Evolutionary conservation across 2,113 vertebrate genomes (phyloP), one percentile per base, ranked within the genome.

Genomic region (Australoheros scitulus): DNA sequence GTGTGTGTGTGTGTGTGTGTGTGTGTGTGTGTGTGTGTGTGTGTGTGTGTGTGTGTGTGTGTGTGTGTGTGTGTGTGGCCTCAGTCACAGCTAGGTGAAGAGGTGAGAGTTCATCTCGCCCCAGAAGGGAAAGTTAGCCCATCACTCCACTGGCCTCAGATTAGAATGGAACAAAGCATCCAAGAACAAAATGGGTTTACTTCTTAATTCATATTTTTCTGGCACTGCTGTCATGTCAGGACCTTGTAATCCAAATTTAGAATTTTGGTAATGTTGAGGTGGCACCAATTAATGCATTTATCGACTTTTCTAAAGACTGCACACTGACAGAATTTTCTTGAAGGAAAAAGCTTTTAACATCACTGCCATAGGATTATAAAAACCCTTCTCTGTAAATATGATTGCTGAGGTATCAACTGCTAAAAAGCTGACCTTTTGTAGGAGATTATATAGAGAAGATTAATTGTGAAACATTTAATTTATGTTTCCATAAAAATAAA

Each of bases 61-160:
- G 72, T 83, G 82, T 61, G 52, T 72, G 79, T 38, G 79, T 43
- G 34, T 80, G 60, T 63, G 77, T 83, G 32, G 5, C 32, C 6
- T 34, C 34, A 34, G 22, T 83, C 74, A 43, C 68, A 82, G 76
- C 47, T 84, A 91, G 88, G 90, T 93, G 89, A 95, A 91, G 86
- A 90, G 93, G 91, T 95, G 86, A 92, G 79, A 91, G 92, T 87
- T 86, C 26, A 43, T 61, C 24, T 60, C 29, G 38, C 76, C 65
- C 80, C 84, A 75, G 79, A 94, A 90, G 91, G 52, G 93, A 95
- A 95, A 95, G 94, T 94, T 88, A 50, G 34, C 56, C 11, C 43
- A 11, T 84, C 79, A 26, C 59, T 80, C 60, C 6, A 15, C 29
- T 41, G 20, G n/a, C 61, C 57, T 83, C 22, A 26, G 81, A 83